Evolutionary conservation across 2,113 vertebrate genomes (phyloP).

Genomic region (Notarius lentiginosus): DNA sequence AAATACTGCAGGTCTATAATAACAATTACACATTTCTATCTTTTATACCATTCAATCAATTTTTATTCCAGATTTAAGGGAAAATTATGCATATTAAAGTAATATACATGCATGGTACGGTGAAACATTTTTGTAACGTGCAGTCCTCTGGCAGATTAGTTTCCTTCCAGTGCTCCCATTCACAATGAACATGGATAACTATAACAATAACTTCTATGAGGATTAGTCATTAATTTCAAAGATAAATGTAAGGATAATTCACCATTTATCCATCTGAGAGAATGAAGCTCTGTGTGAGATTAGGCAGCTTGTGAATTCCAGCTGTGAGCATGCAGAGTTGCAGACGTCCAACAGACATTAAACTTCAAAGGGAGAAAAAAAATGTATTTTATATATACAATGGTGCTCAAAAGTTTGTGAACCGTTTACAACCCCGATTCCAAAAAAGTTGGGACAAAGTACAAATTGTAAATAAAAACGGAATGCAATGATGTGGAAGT

Average conservation of each 20-base stretch:
- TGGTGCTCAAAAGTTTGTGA: too few species aligned
- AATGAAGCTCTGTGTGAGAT: background rate
- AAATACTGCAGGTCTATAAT: background rate
- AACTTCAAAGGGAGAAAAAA: too few species aligned
- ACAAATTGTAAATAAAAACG: too few species aligned
- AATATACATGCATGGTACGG: conserved; percentile 3
- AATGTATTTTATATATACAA: too few species aligned
- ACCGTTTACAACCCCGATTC: too few species aligned
- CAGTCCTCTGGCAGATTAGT: conserved; percentile 40
- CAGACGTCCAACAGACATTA: background rate
- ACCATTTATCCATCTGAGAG: background rate
- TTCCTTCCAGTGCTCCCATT: conserved; percentile 19
- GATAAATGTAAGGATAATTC: background rate
- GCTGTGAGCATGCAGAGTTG: background rate
- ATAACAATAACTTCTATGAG: background rate
- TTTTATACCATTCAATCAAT: background rate
- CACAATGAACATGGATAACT: conserved; percentile 27
- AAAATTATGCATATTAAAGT: conserved; percentile 3
- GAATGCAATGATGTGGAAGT: too few species aligned
- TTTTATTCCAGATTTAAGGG: background rate
- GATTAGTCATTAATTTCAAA: conserved; percentile 1
- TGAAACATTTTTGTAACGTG: conserved; percentile 34
- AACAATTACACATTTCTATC: background rate
- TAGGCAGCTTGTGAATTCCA: background rate
- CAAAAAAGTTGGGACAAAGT: too few species aligned